These are phyloP conservation scores for Epicauta chinensis DNA, from an alignment of 1,140 invertebrate species.

Conservation along the genomic window DNA sequence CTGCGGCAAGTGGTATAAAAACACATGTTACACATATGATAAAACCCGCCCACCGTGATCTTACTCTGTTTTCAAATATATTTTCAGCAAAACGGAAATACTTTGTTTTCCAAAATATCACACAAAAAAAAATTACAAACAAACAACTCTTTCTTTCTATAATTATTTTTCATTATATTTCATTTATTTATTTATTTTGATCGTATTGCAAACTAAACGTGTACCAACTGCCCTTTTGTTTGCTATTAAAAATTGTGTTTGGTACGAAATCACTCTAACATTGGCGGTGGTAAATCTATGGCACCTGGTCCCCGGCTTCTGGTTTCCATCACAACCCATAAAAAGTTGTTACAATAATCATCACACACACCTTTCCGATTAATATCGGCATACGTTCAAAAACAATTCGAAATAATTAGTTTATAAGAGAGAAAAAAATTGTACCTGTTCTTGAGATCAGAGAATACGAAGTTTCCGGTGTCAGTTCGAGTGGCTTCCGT, in stretches of 20 bases:
- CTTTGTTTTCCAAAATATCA: neutral
- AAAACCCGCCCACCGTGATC: constrained; percentile 1
- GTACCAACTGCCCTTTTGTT: constrained; percentile 16
- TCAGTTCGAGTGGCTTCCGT: constrained; percentile 9
- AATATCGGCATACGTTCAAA: constrained; percentile 1
- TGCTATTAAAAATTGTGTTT: constrained; percentile 10
- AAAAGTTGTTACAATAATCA: constrained; percentile 12
- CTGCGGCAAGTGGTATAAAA: constrained; percentile 21
- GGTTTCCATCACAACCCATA: constrained; percentile 17
- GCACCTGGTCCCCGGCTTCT: constrained; percentile 18
- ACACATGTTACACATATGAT: constrained; percentile 24
- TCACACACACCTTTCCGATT: constrained; percentile 8
- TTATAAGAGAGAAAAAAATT: no score
- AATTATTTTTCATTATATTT: no score
- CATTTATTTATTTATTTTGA: no score
- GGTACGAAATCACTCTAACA: constrained; percentile 13
- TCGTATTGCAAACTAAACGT: constrained; percentile 10
- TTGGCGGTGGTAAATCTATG: neutral
- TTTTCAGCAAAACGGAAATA: constrained; percentile 13
- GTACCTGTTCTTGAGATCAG: no score
- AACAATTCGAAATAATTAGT: no score
- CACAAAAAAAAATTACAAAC: no score
- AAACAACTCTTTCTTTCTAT: no score
- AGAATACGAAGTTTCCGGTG: no score
- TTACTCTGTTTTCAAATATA: constrained; percentile 5